Evolutionary conservation across 2,888 invertebrate genomes (phyloP).

Genomic region (Elegia similella): DNA sequence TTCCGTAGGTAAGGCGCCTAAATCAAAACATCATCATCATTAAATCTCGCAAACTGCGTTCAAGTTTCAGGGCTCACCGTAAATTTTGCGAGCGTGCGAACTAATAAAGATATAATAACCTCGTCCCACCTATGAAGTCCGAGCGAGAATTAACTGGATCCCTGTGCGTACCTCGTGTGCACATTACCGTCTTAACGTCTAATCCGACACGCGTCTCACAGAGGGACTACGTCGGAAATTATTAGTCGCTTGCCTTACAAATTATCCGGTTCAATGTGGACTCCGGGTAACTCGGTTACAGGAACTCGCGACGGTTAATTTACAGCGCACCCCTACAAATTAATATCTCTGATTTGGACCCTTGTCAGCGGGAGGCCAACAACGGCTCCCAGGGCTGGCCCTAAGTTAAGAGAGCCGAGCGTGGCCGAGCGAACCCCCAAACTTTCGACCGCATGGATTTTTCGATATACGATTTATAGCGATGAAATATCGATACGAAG

Average conservation of each 20-base stretch:
- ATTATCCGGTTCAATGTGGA: conserved; percentile 56
- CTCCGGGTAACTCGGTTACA: conserved; percentile 63
- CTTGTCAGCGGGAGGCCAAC: conserved; percentile 64
- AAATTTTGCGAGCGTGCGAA: conserved; percentile 9
- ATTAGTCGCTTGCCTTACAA: conserved; percentile 68
- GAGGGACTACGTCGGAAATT: conserved; percentile 56
- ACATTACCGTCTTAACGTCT: conserved; percentile 35
- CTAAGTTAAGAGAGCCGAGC: conserved; percentile 30
- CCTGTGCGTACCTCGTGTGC: conserved; percentile 2
- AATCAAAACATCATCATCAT: conserved; percentile 13
- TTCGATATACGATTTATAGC: conserved; percentile 4
- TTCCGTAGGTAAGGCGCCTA: not conserved
- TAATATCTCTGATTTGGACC: conserved; percentile 79
- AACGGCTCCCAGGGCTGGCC: conserved; percentile 38
- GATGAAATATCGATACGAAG: conserved; percentile 3
- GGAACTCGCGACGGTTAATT: conserved; percentile 70
- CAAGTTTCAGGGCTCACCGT: conserved; percentile 1
- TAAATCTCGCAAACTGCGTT: conserved; percentile 1
- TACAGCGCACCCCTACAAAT: conserved; percentile 74
- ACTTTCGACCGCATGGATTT: not conserved
- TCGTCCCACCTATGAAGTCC: conserved; percentile 3
- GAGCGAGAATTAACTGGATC: conserved; percentile 9
- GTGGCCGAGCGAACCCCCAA: conserved; percentile 21
- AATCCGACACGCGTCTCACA: conserved; percentile 43
- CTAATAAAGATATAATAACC: conserved; percentile 12